Percentiles rank a stretch among this genome's conserved stretches.
These are phyloP conservation scores for Drosophila merina DNA, from an alignment of 2,888 invertebrate genomes.

Conservation along the genomic window DNA sequence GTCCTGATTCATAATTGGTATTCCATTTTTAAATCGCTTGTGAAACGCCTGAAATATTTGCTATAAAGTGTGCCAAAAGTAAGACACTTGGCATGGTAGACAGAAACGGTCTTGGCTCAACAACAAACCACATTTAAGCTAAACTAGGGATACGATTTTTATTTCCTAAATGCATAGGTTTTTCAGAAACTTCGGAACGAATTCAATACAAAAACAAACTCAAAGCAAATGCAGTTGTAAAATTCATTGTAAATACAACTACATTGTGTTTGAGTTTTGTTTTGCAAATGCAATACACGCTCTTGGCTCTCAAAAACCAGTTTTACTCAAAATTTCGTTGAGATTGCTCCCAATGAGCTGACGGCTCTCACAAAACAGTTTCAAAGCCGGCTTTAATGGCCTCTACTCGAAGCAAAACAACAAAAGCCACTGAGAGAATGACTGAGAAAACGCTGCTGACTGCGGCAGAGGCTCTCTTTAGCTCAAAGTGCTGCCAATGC, in stretches of 20 bases:
- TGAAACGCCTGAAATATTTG: no score
- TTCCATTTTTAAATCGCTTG: no score
- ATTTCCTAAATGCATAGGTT: no score
- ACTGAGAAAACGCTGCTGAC: not conserved
- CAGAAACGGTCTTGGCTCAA: no score
- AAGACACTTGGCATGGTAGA: no score
- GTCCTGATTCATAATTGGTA: no score
- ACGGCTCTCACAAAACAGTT: constrained; percentile 1
- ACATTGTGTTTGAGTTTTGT: constrained; percentile 50
- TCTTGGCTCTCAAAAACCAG: constrained; percentile 20
- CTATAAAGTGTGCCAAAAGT: no score
- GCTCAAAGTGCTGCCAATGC: not conserved
- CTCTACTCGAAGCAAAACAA: not conserved
- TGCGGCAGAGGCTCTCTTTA: not conserved
- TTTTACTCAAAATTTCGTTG: not conserved
- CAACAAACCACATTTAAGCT: no score
- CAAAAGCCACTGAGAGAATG: not conserved
- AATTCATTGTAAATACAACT: constrained; percentile 50
- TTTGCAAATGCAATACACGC: constrained; percentile 33
- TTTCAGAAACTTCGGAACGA: no score
- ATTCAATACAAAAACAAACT: not conserved
- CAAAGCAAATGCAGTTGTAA: constrained; percentile 7
- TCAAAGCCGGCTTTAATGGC: not conserved
- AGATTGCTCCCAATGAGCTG: not conserved
- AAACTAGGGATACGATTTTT: no score